Percentiles rank a stretch among this genome's conserved stretches.
Evolutionary conservation across 2,113 vertebrate genomes (phyloP).

Genomic region (Cygnus atratus): DNA sequence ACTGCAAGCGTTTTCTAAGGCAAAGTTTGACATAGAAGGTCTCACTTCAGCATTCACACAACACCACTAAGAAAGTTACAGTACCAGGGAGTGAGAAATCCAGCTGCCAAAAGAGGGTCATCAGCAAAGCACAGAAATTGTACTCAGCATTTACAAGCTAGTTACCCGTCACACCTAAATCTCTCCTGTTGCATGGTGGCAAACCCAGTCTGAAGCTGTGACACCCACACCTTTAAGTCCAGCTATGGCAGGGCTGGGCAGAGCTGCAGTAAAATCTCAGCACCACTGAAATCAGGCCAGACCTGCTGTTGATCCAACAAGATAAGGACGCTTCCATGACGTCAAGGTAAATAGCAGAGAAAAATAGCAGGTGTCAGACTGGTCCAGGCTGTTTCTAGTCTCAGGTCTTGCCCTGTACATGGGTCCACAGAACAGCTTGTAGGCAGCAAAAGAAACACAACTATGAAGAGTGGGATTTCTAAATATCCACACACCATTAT

Average conservation of each 20-base stretch:
- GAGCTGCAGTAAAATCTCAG: not conserved
- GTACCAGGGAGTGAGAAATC: rapidly evolving
- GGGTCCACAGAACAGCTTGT: not conserved
- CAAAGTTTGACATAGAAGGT: rapidly evolving
- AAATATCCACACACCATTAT: not conserved
- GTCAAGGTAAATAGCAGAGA: not conserved
- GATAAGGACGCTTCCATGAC: not conserved
- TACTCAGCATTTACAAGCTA: not conserved
- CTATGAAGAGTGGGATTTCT: not conserved
- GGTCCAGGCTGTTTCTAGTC: not conserved
- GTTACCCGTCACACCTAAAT: not conserved
- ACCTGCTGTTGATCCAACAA: not conserved
- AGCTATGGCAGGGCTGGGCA: not conserved
- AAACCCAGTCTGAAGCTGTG: rapidly evolving
- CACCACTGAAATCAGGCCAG: not conserved
- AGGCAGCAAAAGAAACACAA: not conserved
- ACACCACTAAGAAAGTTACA: rapidly evolving
- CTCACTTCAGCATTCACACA: not conserved
- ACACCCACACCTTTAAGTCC: not conserved
- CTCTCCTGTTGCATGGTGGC: not conserved
- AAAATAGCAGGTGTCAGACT: not conserved
- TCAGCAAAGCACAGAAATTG: rapidly evolving
- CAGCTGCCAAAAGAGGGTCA: rapidly evolving
- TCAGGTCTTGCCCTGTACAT: not conserved
- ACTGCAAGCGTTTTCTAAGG: not conserved